Evolutionary conservation across 2,113 vertebrate species (phyloP).

Genomic region (Caloenas nicobarica): DNA sequence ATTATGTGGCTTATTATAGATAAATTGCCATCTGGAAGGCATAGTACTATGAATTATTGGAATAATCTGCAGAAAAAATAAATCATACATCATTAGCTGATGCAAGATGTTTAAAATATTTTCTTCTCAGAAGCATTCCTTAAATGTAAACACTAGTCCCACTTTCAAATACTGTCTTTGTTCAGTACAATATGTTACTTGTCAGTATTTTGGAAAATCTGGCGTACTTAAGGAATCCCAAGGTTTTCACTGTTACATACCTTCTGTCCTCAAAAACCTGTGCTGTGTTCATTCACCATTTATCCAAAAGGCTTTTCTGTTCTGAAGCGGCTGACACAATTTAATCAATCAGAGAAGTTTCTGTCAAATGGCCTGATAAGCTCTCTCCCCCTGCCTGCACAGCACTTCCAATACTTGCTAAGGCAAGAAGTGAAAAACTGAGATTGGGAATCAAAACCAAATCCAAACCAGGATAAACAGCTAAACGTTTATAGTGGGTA

Average conservation of each 20-base stretch:
- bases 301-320: background rate
- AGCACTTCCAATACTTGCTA: background rate
- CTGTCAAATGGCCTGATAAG: background rate
- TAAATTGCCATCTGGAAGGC: conserved; percentile 78
- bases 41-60: conserved; percentile 79
- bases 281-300: background rate
- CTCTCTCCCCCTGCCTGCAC: background rate
- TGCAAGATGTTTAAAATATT: conserved; percentile 36
- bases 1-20: conserved; percentile 64
- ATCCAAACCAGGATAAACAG: background rate
- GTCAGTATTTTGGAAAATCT: conserved; percentile 7
- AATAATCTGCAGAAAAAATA: conserved; percentile 75
- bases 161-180: conserved; percentile 10
- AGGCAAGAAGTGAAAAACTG: conserved; percentile 11
- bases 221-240: background rate
- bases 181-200: background rate
- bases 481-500: background rate
- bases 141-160: background rate
- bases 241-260: background rate
- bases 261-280: background rate
- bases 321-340: background rate
- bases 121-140: background rate
- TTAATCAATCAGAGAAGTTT: conserved; percentile 16
- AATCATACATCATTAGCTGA: background rate
- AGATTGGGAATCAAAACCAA: background rate